phyloP scores from a whole-genome alignment of 2,888 invertebrate species.

The Gisinianus flammeolus region DNA sequence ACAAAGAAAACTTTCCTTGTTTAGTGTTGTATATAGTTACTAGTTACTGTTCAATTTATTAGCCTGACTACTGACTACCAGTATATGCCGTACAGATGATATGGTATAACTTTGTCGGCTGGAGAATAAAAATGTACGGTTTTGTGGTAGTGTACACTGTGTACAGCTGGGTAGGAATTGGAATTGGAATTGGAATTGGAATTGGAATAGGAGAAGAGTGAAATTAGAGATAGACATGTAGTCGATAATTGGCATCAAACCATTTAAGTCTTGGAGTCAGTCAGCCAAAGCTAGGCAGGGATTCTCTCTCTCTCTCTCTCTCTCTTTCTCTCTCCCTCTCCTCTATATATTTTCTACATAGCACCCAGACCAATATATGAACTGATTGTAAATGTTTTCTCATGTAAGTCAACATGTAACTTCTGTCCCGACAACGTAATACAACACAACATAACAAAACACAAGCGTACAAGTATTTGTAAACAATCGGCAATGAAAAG shows the following conservation, averaged over 20 bases:
- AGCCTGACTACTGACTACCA: too few relatives aligned
- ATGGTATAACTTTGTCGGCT: background rate
- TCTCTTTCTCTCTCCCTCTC: background rate
- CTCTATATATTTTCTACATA: background rate
- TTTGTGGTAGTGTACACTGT: background rate
- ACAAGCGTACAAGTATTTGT: background rate
- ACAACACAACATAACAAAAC: background rate
- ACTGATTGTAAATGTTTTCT: background rate
- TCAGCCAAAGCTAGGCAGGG: conserved; percentile 6
- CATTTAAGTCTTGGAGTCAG: conserved; percentile 27
- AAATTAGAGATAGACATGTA: background rate
- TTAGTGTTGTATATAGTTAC: background rate
- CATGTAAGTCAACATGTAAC: background rate
- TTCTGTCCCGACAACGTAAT: background rate
- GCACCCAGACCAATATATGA: background rate
- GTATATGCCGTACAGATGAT: background rate
- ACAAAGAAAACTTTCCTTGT: background rate
- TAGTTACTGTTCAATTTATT: too few relatives aligned
- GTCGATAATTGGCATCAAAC: conserved; percentile 36
- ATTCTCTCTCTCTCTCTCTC: background rate
- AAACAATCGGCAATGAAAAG: conserved; percentile 8
- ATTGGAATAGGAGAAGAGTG: too few relatives aligned
- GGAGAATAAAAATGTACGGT: background rate
- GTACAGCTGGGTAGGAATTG: too few relatives aligned
- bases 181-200: too few relatives aligned